A percentile compares a stretch with the other conserved stretches of the same genome.
phyloP scores from a whole-genome alignment of 1,140 invertebrate species.

The Diuraphis noxia region DNA sequence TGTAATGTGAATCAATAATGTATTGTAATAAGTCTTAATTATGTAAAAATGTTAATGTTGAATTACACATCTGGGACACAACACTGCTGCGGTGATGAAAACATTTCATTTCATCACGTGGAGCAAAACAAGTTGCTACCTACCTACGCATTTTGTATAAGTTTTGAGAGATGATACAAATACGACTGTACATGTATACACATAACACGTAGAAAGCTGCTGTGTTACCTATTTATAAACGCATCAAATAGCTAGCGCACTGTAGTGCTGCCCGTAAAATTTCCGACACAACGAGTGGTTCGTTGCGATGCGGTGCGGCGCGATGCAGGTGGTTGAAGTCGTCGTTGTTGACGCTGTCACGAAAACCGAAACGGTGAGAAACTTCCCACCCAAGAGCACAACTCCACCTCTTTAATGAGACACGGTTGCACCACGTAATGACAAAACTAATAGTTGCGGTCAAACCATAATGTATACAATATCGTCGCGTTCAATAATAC shows the following conservation, averaged over 20 bases:
- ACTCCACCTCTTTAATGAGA: background rate
- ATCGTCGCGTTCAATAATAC: background rate
- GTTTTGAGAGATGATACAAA: background rate
- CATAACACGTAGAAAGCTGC: background rate
- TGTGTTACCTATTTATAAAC: background rate
- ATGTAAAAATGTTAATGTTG: background rate
- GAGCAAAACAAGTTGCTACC: background rate
- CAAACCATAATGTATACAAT: background rate
- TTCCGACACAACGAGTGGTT: background rate
- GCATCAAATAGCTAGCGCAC: background rate
- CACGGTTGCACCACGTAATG: background rate
- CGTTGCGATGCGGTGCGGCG: background rate
- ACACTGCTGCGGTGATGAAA: background rate
- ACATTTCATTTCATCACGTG: background rate
- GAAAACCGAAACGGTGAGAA: background rate
- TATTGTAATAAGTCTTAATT: background rate
- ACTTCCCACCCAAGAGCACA: background rate
- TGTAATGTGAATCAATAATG: background rate
- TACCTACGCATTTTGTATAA: background rate
- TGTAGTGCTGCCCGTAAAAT: background rate
- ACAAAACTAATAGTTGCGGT: constrained; percentile 1
- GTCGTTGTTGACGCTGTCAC: background rate
- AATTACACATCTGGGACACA: background rate
- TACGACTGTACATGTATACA: background rate
- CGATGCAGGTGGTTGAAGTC: background rate